Base-by-base conservation (phyloP, 2,797 vertebrate genomes). In the Salarias fasciatus region DNA sequence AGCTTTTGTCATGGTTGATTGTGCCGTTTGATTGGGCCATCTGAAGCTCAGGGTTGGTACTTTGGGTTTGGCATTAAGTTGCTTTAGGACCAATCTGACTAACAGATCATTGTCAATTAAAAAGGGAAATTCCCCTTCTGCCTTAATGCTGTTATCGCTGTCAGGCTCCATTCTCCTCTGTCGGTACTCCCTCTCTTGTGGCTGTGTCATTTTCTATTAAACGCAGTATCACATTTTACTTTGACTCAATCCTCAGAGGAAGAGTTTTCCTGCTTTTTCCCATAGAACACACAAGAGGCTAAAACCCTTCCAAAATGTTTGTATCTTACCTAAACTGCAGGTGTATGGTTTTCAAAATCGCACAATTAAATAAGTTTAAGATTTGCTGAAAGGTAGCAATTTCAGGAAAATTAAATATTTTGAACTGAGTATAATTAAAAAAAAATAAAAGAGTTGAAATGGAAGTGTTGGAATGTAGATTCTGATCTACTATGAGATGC, bases 101-200 rank as follows among this genome's bases (percentile, higher is more conserved):
- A 61, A 68, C 44, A 57, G 40, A 64, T 82, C 65, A 74, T 51
- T 70, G 69, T 55, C 43, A 56, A 71, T 69, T 75, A 71, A 58
- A 68, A 63, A 63, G 12, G 24, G 24, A 55, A 63, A 69, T 56
- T 24, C 18, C 11, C 10, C 24, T 13, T 49, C 41, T 31, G 45
- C 18, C 46, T 15, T 30, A 62, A 58, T 11, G 42, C 46, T 75
- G 33, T 42, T 65, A 63, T 66, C 53, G 24, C 53, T 56, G 53
- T 46, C 18, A 51, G 15, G 15, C 53, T 37, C 55, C 14, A 50
- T 63, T 59, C 63, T 44, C 12, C n/a, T 53, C 35, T 31, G 41
- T 31, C 8, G 50, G 52, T 54, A 58, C 29, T 54, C 29, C 12
- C 11, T 18, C 30, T 48, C 63, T 53, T 36, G 31, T 18, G 24